A percentile compares a stretch with the other conserved stretches of the same genome.
Conservation (phyloP, 2,113 vertebrate genomes). For the Orientallactaga bullata region DNA sequence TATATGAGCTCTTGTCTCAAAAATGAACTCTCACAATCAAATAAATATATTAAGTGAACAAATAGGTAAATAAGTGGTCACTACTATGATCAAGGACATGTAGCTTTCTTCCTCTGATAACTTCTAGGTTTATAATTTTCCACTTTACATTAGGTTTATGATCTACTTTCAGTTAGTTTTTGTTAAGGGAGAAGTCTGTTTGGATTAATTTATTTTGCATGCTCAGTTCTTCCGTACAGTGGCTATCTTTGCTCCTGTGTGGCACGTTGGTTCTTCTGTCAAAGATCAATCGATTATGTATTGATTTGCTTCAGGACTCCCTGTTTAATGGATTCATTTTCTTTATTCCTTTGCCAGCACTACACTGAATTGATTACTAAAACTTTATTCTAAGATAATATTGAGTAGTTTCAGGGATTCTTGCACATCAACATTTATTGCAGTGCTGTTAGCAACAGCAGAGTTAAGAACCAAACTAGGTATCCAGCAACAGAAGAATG, state of each 20-base stretch:
- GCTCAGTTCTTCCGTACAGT: background rate
- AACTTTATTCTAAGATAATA: background rate
- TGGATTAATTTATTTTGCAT: background rate
- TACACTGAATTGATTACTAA: background rate
- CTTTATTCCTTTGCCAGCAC: background rate
- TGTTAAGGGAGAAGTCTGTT: background rate
- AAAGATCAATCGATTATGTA: constrained; percentile 20
- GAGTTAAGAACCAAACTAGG: too few relatives aligned
- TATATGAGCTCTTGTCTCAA: background rate
- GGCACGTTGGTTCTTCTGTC: background rate
- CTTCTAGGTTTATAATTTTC: background rate
- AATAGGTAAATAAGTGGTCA: background rate
- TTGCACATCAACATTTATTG: too few relatives aligned
- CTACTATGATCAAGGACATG: background rate
- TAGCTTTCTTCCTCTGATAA: background rate
- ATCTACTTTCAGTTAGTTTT: background rate
- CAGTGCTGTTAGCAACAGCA: too few relatives aligned
- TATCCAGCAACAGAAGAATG: too few relatives aligned
- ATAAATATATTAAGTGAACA: background rate
- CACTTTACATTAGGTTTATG: background rate
- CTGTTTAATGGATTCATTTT: background rate
- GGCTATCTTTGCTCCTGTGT: background rate
- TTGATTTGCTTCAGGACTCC: background rate
- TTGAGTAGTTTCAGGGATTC: too few relatives aligned
- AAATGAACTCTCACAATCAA: background rate